These are phyloP conservation scores for Setipinna tenuifilis DNA, from an alignment of 2,797 vertebrate genomes.

Conservation along the genomic window DNA sequence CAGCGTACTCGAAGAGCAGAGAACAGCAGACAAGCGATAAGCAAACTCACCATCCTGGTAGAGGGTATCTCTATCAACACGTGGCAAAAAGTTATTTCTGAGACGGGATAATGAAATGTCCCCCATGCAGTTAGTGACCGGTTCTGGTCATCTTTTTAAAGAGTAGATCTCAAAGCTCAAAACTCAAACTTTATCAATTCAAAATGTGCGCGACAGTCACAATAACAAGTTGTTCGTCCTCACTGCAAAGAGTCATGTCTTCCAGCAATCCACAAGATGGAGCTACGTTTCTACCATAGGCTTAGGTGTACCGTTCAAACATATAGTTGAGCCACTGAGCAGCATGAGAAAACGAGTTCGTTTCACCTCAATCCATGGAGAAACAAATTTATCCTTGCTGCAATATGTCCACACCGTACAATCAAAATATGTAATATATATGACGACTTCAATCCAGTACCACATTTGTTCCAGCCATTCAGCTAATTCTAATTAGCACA, in stretches of 20 bases:
- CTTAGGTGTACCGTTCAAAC: not conserved
- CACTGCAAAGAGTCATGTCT: not conserved
- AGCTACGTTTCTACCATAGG: not conserved
- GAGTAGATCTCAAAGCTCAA: not conserved
- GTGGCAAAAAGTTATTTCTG: not conserved
- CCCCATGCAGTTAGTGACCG: too few relatives aligned
- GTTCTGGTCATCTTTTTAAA: not conserved
- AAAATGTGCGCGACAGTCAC: not conserved
- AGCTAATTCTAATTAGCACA: too few relatives aligned
- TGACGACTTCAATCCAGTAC: not conserved
- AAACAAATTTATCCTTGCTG: too few relatives aligned
- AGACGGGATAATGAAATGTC: too few relatives aligned
- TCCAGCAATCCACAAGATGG: constrained; percentile 12
- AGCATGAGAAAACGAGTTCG: not conserved
- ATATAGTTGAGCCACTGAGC: not conserved
- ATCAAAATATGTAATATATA: not conserved
- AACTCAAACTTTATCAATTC: not conserved
- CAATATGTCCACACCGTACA: not conserved
- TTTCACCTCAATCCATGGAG: not conserved
- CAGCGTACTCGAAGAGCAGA: not conserved
- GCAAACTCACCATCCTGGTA: not conserved
- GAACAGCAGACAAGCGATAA: not conserved
- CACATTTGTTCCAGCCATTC: too few relatives aligned
- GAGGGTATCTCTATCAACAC: not conserved
- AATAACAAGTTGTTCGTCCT: not conserved